Conservation (phyloP, 2,888 invertebrate genomes). For the Dicycla oo region DNA sequence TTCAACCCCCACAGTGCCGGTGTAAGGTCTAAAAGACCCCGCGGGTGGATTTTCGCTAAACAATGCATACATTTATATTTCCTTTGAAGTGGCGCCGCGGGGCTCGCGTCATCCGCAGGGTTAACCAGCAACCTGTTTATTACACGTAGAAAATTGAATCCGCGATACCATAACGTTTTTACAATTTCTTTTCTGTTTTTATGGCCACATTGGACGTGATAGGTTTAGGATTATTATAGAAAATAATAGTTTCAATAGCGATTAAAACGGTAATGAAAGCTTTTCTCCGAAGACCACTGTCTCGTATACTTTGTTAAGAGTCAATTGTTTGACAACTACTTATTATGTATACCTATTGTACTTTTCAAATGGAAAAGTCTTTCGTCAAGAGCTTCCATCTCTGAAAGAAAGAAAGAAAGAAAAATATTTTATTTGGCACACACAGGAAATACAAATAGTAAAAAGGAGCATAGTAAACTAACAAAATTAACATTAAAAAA, state of each 20-base stretch:
- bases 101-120: conserved; percentile 86
- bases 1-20: conserved; percentile 69
- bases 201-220: conserved; percentile 24
- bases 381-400: not conserved
- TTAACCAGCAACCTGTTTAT: conserved; percentile 83
- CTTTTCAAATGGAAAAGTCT: not conserved
- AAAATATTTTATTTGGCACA: no score
- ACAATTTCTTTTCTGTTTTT: conserved; percentile 53
- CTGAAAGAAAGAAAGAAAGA: no score
- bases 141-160: conserved; percentile 81
- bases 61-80: conserved; percentile 89
- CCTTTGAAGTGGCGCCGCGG: conserved; percentile 88
- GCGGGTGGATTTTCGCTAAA: conserved; percentile 85
- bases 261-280: not conserved
- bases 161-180: conserved; percentile 61
- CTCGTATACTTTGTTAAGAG: not conserved
- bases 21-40: conserved; percentile 75
- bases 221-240: not conserved
- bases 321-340: no score
- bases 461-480: no score
- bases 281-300: conserved; percentile 1
- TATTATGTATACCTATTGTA: no score
- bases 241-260: not conserved
- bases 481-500: no score
- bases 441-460: no score